Evolutionary conservation across 1,140 invertebrate genomes (phyloP), one percentile per base, ranked within the genome.

Genomic region (Zelostemma sp.): DNA sequence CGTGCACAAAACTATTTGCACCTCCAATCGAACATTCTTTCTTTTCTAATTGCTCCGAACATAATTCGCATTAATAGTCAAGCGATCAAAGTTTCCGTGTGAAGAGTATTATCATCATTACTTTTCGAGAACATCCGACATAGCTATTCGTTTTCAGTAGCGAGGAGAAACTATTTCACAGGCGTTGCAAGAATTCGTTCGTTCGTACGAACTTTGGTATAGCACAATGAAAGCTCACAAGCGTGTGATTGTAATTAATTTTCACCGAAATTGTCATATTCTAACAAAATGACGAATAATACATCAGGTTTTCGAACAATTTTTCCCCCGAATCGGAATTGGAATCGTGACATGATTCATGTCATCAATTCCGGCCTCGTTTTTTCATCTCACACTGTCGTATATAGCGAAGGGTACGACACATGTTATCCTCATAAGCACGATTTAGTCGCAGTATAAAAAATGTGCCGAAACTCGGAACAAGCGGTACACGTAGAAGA

Each of bases 241-340:
- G 11, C 49, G 49, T 51, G 49, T 51, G 49, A 51, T 51, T 51
- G 28, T n/a, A 51, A 51, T 51, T 51, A 51, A 51, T 51, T 51
- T 17, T 16, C 49, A 17, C 35, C 5, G 5, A 31, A 31, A 31
- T 11, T 31, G 28, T 5, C 28, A 6, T 31, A 31, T 31, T 31
- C 5, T 31, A 31, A 31, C 28, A 31, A 11, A n/a, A n/a, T n/a
- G n/a, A n/a, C n/a, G n/a, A n/a, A n/a, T n/a, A n/a, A n/a, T n/a
- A n/a, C n/a, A n/a, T n/a, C n/a, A n/a, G n/a, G n/a, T n/a, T n/a
- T n/a, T n/a, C n/a, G n/a, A n/a, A n/a, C n/a, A n/a, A n/a, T n/a
- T n/a, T n/a, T n/a, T n/a, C n/a, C n/a, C n/a, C n/a, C n/a, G n/a
- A n/a, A n/a, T n/a, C n/a, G 21, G 8, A 25, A 25, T 25, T 25